Evolutionary conservation across 2,797 vertebrate genomes (phyloP).

Genomic region (Trichosurus vulpecula): DNA sequence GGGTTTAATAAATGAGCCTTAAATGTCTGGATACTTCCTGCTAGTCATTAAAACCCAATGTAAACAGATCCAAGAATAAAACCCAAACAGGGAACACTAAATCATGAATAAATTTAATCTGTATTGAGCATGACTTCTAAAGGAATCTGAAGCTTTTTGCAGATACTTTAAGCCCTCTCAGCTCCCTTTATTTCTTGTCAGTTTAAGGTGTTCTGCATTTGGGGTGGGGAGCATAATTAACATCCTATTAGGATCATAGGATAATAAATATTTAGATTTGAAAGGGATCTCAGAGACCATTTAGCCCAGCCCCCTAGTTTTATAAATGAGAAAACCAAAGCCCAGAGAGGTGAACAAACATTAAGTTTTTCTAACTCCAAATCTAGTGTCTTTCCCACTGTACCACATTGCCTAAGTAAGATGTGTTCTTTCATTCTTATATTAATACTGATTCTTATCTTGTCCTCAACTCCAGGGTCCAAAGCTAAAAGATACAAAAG

Average conservation of each 20-base stretch:
- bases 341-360: not conserved
- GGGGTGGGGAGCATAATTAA: not conserved
- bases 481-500: not conserved
- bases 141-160: constrained; percentile 24
- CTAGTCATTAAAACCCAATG: not conserved
- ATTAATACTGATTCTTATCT: not conserved
- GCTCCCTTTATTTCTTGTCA: not conserved
- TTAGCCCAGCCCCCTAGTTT: not conserved
- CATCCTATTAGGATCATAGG: not conserved
- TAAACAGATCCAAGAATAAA: not conserved
- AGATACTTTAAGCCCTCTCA: not conserved
- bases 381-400: not conserved
- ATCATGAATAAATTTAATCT: not conserved
- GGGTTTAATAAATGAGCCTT: not conserved
- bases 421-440: not conserved
- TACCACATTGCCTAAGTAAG: not conserved
- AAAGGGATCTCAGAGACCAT: not conserved
- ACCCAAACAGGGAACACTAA: not conserved
- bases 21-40: constrained; percentile 11
- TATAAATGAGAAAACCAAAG: not conserved
- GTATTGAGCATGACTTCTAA: not conserved
- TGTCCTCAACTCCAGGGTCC: not conserved
- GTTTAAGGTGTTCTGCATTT: not conserved
- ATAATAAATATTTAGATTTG: not conserved
- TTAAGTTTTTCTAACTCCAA: not conserved